phyloP scores from a whole-genome alignment of 30 jellyfish, hydroid and myxozoan species.

The Hydra vulgaris region DNA sequence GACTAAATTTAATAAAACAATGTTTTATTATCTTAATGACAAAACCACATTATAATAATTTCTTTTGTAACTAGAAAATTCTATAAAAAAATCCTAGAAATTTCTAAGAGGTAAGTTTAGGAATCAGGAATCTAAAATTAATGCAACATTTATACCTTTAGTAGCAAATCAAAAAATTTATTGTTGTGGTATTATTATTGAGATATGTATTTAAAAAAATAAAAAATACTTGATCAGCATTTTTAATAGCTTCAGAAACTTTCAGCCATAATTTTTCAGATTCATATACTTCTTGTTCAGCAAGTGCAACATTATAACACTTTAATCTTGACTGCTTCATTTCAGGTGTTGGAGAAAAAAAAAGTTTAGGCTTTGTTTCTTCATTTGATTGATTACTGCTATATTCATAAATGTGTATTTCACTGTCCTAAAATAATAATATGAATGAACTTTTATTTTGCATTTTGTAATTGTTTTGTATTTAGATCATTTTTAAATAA shows the following conservation, averaged over 20 bases:
- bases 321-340: conserved; percentile 55
- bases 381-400: conserved; percentile 44
- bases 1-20: too few species aligned
- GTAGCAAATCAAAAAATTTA: not conserved
- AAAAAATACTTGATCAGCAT: conserved; percentile 65
- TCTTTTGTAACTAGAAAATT: too few species aligned
- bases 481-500: not conserved
- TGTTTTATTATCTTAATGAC: too few species aligned
- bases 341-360: conserved; percentile 54
- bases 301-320: conserved; percentile 40
- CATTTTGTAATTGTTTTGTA: too few species aligned
- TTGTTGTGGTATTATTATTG: not conserved
- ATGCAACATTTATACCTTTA: too few species aligned
- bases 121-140: too few species aligned
- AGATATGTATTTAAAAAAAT: not conserved
- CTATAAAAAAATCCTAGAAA: too few species aligned
- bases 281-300: conserved; percentile 64
- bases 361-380: conserved; percentile 59
- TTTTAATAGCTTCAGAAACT: conserved; percentile 66
- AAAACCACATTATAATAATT: too few species aligned
- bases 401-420: conserved; percentile 64
- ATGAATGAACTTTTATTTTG: too few species aligned
- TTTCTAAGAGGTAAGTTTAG: too few species aligned
- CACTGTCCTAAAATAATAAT: conserved; percentile 55
- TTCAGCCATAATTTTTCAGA: conserved; percentile 77